Percentiles rank a stretch among this genome's conserved stretches.
phyloP scores from a whole-genome alignment of 2,113 vertebrate species.

The Pseudorhombus dupliciocellatus region DNA sequence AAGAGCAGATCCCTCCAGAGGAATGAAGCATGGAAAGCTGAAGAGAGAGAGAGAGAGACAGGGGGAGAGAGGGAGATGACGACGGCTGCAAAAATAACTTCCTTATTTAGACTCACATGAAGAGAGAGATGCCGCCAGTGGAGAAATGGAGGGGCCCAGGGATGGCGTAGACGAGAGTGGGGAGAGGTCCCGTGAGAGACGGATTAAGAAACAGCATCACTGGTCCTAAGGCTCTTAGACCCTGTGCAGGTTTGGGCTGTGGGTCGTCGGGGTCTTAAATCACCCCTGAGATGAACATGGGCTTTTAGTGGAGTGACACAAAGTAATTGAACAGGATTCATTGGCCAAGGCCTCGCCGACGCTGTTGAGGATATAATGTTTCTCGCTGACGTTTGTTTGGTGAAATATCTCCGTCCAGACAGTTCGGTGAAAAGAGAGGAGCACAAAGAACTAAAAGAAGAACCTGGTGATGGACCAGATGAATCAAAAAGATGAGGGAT shows the following conservation, averaged over 20 bases:
- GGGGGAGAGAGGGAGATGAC: conserved; percentile 32
- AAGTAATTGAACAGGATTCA: no score
- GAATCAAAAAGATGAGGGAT: no score
- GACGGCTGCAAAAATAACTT: conserved; percentile 61
- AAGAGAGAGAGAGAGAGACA: neutral
- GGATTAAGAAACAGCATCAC: conserved; percentile 2
- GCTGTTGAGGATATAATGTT: no score
- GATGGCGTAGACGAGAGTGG: neutral
- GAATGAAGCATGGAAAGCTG: neutral
- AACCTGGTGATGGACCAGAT: no score
- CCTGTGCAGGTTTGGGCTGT: neutral
- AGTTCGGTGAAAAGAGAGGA: no score
- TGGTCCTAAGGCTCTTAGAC: neutral
- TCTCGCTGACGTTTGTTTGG: no score
- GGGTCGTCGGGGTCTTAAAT: neutral
- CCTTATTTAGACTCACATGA: conserved; percentile 78
- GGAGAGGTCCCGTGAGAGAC: conserved; percentile 11
- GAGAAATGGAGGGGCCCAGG: neutral
- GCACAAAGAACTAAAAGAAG: no score
- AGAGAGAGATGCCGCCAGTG: conserved; percentile 22
- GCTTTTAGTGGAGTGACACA: no score
- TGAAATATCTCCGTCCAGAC: no score
- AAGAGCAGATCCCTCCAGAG: conserved; percentile 44
- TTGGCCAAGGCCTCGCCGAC: no score
- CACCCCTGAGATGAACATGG: no score